Percentiles rank a stretch among this genome's conserved stretches.
Conservation (phyloP, 1,140 invertebrate species). For the Drosophila chauvacae region DNA sequence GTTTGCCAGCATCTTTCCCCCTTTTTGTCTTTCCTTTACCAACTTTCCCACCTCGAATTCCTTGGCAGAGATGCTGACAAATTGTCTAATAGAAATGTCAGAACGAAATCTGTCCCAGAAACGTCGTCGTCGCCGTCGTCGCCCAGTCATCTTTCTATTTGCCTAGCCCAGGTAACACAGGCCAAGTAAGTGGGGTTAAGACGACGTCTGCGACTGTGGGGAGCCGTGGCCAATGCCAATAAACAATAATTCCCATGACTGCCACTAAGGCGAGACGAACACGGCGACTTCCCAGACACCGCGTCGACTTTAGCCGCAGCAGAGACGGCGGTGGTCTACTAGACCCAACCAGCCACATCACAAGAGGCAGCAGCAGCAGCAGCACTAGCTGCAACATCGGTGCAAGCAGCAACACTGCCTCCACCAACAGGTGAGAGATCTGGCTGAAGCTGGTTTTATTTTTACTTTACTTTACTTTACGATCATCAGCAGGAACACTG, state of each 20-base stretch:
- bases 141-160: slow-evolving; percentile 52
- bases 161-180: slow-evolving; percentile 30
- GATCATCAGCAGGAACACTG: slow-evolving; percentile 67
- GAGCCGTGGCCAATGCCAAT: slow-evolving; percentile 77
- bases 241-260: slow-evolving; percentile 83
- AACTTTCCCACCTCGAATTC: slow-evolving; percentile 41
- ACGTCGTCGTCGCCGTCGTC: slow-evolving; percentile 28
- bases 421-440: slow-evolving; percentile 67
- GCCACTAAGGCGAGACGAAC: slow-evolving; percentile 73
- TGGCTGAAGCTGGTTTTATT: slow-evolving; percentile 71
- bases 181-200: slow-evolving; percentile 33
- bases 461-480: slow-evolving; percentile 55
- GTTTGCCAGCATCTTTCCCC: slow-evolving; percentile 2
- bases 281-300: slow-evolving; percentile 76
- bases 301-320: slow-evolving; percentile 52
- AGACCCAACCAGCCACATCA: slow-evolving; percentile 31
- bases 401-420: slow-evolving; percentile 37
- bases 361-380: slow-evolving; percentile 22
- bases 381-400: slow-evolving; percentile 15
- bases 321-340: slow-evolving; percentile 53
- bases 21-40: not conserved
- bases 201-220: slow-evolving; percentile 55
- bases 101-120: slow-evolving; percentile 55
- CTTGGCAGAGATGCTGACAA: slow-evolving; percentile 27
- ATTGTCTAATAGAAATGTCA: slow-evolving; percentile 57